Evolutionary conservation across 2,113 vertebrate genomes (phyloP).

Genomic region (Megaptera novaeangliae): DNA sequence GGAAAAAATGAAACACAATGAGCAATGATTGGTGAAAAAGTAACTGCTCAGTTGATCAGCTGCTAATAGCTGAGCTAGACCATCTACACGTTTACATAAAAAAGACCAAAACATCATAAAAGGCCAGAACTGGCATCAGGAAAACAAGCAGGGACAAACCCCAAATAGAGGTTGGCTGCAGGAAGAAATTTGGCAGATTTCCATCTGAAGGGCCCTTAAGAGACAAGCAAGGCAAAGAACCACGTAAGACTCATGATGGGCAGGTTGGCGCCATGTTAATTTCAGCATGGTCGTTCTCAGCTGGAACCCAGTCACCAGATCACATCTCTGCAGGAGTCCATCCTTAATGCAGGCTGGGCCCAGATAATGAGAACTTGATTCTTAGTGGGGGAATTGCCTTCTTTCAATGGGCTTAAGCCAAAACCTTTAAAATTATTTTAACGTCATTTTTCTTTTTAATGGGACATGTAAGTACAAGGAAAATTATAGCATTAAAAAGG

Average conservation of each 20-base stretch:
- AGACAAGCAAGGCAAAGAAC: background rate
- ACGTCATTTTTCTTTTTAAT: constrained; percentile 70
- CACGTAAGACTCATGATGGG: background rate
- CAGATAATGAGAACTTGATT: constrained; percentile 56
- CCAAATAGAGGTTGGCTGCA: background rate
- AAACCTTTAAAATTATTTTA: constrained; percentile 71
- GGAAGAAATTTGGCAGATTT: constrained; percentile 20
- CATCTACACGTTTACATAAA: background rate
- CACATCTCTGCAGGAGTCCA: constrained; percentile 11
- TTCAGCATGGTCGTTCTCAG: background rate
- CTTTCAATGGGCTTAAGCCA: constrained; percentile 53
- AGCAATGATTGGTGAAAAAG: background rate
- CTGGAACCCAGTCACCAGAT: background rate
- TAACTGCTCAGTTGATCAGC: background rate
- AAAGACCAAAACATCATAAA: background rate
- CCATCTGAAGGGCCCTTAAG: background rate
- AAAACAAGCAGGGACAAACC: background rate
- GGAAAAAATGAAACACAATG: background rate
- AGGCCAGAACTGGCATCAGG: background rate
- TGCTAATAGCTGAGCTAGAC: background rate
- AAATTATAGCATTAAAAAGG: constrained; percentile 56
- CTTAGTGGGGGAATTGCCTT: constrained; percentile 45
- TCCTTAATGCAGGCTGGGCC: constrained; percentile 28
- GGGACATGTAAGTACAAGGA: constrained; percentile 54
- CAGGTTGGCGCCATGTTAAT: constrained; percentile 20